Evolutionary conservation across 2,113 vertebrate species (phyloP).

Genomic region (Crocuta crocuta): DNA sequence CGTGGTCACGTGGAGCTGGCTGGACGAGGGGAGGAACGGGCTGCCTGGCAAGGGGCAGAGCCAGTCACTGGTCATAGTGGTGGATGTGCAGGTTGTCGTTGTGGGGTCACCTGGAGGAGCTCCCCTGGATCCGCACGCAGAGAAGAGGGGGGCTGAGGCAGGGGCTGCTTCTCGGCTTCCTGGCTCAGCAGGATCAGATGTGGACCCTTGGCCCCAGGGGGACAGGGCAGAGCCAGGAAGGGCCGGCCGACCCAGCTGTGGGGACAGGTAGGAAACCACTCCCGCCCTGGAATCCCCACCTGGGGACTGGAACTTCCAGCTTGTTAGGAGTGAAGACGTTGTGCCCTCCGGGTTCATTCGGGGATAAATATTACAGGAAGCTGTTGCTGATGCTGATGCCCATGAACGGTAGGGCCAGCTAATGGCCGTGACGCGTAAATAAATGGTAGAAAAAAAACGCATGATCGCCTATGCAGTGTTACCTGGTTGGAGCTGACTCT

Average conservation of each 20-base stretch:
- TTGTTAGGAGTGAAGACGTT: neutral
- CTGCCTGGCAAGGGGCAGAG: neutral
- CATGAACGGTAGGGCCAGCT: no score
- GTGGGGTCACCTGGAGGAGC: fast-evolving
- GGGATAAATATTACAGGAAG: neutral
- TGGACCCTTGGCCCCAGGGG: no score
- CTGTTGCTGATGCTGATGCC: neutral
- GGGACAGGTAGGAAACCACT: neutral
- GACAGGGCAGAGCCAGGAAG: neutral
- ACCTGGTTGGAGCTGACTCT: no score
- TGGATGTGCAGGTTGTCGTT: neutral
- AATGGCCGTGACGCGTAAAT: neutral
- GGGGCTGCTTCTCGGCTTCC: no score
- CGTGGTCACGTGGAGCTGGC: neutral
- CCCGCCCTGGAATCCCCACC: neutral
- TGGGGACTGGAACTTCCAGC: neutral
- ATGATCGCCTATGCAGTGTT: no score
- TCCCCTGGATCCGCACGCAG: neutral
- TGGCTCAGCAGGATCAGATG: neutral
- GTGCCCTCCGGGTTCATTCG: neutral
- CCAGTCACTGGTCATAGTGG: no score
- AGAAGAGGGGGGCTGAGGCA: neutral
- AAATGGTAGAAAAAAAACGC: neutral
- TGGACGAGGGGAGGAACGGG: no score
- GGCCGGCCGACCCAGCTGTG: neutral